Conservation (phyloP, 2,113 vertebrate genomes). For the Thryonomys swinderianus region DNA sequence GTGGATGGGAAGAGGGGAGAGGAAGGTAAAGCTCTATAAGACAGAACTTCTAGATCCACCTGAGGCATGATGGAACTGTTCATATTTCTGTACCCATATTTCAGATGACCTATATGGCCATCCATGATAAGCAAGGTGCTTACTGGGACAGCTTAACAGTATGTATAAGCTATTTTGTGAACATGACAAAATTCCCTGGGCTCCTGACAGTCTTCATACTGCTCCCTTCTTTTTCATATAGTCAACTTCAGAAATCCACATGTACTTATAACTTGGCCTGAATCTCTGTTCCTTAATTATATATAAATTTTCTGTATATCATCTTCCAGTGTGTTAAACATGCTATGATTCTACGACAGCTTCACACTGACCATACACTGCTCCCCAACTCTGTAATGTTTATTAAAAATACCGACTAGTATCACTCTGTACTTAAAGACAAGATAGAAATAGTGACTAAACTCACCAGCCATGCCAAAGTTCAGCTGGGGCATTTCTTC, state of each 20-base stretch:
- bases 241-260: not conserved
- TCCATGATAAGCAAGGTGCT: not conserved
- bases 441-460: not conserved
- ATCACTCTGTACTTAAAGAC: not conserved
- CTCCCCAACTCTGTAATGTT: not conserved
- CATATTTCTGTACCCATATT: not conserved
- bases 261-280: not conserved
- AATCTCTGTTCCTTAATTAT: not conserved
- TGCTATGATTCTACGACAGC: not conserved
- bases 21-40: not conserved
- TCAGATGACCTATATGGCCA: not conserved
- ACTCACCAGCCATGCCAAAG: constrained; percentile 97
- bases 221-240: not conserved
- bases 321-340: not conserved
- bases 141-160: not conserved
- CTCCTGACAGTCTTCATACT: not conserved
- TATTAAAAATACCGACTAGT: constrained; percentile 15
- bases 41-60: constrained; percentile 1
- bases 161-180: not conserved
- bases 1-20: not conserved
- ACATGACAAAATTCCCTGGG: not conserved
- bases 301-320: not conserved
- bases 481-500: constrained; percentile 96
- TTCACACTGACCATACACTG: not conserved
- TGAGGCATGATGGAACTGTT: not conserved